phyloP scores from a whole-genome alignment of 2,888 invertebrate genomes.

The Scrobipalpa costella region DNA sequence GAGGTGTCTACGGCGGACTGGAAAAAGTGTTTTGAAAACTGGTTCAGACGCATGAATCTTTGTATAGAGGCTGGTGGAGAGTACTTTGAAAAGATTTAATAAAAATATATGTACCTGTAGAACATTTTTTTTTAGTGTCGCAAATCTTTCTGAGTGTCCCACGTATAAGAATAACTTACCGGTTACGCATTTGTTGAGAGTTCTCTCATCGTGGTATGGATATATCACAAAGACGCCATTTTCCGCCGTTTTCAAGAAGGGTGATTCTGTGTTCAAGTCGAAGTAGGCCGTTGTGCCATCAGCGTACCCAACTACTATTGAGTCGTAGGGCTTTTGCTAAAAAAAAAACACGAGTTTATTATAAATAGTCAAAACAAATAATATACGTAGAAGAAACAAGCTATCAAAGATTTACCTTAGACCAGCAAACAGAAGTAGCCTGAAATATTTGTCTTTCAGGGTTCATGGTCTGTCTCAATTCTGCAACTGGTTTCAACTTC shows the following conservation, averaged over 20 bases:
- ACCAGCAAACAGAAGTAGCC: slow-evolving; percentile 76
- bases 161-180: slow-evolving; percentile 58
- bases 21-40: too few relatives aligned
- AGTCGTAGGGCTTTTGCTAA: slow-evolving; percentile 76
- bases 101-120: too few relatives aligned
- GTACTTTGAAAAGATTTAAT: too few relatives aligned
- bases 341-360: slow-evolving; percentile 37
- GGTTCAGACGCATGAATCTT: too few relatives aligned
- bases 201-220: slow-evolving; percentile 81
- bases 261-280: slow-evolving; percentile 78
- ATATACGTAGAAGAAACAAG: neutral
- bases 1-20: too few relatives aligned
- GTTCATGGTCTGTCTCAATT: slow-evolving; percentile 56
- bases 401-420: slow-evolving; percentile 63
- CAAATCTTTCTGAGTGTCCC: neutral
- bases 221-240: slow-evolving; percentile 69
- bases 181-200: slow-evolving; percentile 81
- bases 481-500: slow-evolving; percentile 72
- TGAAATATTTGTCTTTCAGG: slow-evolving; percentile 57
- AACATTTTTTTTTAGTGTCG: too few relatives aligned
- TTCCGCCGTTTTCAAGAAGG: slow-evolving; percentile 65
- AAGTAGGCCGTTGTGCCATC: slow-evolving; percentile 85
- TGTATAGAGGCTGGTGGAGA: too few relatives aligned
- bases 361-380: neutral
- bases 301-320: slow-evolving; percentile 84